phyloP scores from a whole-genome alignment of 2,797 vertebrate genomes.

The Brachyrhaphis roseni region DNA sequence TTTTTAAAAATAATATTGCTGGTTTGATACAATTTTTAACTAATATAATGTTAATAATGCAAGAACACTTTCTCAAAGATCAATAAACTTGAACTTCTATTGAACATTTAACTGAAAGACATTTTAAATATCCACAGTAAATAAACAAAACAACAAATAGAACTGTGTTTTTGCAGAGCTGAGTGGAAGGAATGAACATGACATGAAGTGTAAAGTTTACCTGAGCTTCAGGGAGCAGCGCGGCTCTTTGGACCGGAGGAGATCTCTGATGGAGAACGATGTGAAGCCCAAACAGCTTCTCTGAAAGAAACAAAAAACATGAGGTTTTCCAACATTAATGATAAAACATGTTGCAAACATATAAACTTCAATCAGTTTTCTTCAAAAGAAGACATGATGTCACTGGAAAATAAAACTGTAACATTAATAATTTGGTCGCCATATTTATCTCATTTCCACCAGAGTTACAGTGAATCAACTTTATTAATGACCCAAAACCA shows the following conservation, averaged over 20 bases:
- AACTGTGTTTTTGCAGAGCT: too few relatives aligned
- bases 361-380: not conserved
- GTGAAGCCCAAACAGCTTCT: constrained; percentile 84
- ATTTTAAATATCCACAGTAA: not conserved
- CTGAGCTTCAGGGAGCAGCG: constrained; percentile 82
- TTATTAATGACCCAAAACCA: not conserved
- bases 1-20: too few relatives aligned
- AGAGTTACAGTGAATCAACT: not conserved
- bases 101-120: not conserved
- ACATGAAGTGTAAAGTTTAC: constrained; percentile 67
- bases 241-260: constrained; percentile 85
- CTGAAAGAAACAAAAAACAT: constrained; percentile 58
- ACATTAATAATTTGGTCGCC: not conserved
- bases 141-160: not conserved
- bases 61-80: too few relatives aligned
- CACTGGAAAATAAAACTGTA: not conserved
- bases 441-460: not conserved
- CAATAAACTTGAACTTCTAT: too few relatives aligned
- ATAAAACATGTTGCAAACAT: not conserved
- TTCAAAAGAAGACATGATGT: not conserved
- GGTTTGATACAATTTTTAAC: too few relatives aligned
- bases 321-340: not conserved
- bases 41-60: too few relatives aligned
- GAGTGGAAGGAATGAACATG: not conserved
- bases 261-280: constrained; percentile 85